Evolutionary conservation across 2,888 invertebrate species (phyloP), one percentile per base, ranked within the genome.

Genomic region (Mythimna pallens): DNA sequence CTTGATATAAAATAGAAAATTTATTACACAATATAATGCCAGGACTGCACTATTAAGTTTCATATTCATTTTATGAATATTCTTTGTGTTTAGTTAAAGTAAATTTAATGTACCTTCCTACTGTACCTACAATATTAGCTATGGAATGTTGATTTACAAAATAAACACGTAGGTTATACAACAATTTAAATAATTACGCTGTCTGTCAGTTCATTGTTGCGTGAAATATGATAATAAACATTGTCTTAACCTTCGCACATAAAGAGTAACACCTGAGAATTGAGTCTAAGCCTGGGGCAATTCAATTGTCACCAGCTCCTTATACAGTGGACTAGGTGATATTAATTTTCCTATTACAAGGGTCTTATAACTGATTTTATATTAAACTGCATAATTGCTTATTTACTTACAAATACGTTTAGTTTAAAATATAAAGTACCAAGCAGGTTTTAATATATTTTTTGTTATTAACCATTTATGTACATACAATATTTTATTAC

Each of bases 171-270:
- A 55, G 63, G 58, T 43, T 65, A 75, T 63, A 63, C 36, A 59
- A 65, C 65, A 64, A 80, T 80, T 82, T 73, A 73, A 72, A 82
- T 82, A 73, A 80, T 82, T 82, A 50, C 68, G 36, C 58, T 77
- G 67, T 77, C 78, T 69, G 80, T 71, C 81, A 68, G 59, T 79
- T 70, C 63, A 70, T 82, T 80, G 59, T 68, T 22, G 70, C 73
- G 69, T 73, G 74, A 73, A 80, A 82, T 82, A 79, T 83, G 80
- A 79, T 73, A 82, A 73, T 83, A 65, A 73, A 74, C 80, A 80
- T 82, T 79, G 72, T 82, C 25, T 66, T 81, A 81, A 75, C 83
- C 82, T 83, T 81, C 69, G 82, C 52, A 58, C 59, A 59, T 82
- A 73, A 70, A 79, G 61, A 52, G 61, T 68, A 73, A 82, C 66